Conservation (phyloP, 2,113 vertebrate species). For the Paedocypris sp. region DNA sequence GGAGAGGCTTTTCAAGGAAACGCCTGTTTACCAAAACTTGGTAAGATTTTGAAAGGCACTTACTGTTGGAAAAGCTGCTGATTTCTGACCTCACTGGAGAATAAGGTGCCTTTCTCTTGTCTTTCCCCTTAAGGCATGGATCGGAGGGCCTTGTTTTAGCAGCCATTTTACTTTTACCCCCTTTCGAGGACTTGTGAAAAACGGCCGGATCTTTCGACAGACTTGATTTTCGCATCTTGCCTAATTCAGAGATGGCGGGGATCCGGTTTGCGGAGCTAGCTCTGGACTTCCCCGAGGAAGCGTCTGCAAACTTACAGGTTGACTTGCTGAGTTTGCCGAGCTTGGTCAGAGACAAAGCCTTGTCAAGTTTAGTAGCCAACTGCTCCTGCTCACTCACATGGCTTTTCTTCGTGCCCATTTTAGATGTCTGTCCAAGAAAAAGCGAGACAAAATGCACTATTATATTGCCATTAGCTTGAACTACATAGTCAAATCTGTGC, state of each 20-base stretch:
- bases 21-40: too few species aligned
- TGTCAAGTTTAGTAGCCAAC: slow-evolving; percentile 84
- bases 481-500: too few species aligned
- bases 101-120: slow-evolving; percentile 74
- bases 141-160: slow-evolving; percentile 72
- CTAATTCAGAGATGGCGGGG: slow-evolving; percentile 50
- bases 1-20: too few species aligned
- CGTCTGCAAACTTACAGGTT: slow-evolving; percentile 67
- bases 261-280: slow-evolving; percentile 50
- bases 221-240: slow-evolving; percentile 65
- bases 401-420: slow-evolving; percentile 71
- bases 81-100: slow-evolving; percentile 85
- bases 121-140: slow-evolving; percentile 69
- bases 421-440: slow-evolving; percentile 53
- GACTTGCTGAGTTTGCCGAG: slow-evolving; percentile 69
- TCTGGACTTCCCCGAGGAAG: slow-evolving; percentile 56
- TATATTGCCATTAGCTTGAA: too few species aligned
- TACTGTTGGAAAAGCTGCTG: slow-evolving; percentile 95
- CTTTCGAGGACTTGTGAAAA: slow-evolving; percentile 64
- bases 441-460: too few species aligned
- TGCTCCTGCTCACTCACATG: slow-evolving; percentile 80
- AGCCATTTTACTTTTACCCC: slow-evolving; percentile 76
- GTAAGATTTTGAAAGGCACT: too few species aligned
- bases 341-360: slow-evolving; percentile 84
- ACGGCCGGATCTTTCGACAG: slow-evolving; percentile 64